A percentile compares a stretch with the other conserved stretches of the same genome.
Evolutionary conservation across 2,888 invertebrate genomes (phyloP).

Genomic region (Sepioteuthis lessoniana): DNA sequence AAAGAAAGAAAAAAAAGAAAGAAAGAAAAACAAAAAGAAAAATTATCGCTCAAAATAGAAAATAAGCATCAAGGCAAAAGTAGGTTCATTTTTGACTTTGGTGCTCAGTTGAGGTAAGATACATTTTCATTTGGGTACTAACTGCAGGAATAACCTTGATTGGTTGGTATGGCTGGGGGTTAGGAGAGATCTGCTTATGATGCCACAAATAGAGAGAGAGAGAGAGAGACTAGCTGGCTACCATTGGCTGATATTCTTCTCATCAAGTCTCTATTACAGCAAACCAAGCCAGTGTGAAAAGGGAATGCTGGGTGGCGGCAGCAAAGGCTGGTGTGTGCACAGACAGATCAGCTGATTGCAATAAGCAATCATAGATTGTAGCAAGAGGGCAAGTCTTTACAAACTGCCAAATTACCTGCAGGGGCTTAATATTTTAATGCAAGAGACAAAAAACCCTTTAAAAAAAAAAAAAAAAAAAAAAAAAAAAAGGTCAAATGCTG

Average conservation of each 20-base stretch:
- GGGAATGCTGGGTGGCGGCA: not conserved
- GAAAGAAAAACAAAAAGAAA: not conserved
- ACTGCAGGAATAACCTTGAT: constrained; percentile 9
- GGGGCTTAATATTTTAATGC: no score
- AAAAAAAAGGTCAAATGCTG: no score
- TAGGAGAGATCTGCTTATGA: not conserved
- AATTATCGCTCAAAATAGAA: not conserved
- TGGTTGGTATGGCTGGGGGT: not conserved
- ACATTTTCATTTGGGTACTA: not conserved
- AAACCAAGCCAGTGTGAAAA: not conserved
- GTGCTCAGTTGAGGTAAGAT: not conserved
- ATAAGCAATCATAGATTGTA: not conserved
- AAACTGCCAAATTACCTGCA: no score
- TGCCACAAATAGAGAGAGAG: constrained; percentile 4
- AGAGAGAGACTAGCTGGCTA: not conserved
- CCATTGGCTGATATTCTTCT: not conserved
- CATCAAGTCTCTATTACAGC: not conserved
- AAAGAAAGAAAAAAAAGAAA: no score
- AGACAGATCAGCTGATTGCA: constrained; percentile 33
- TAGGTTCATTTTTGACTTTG: not conserved
- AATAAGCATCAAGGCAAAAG: not conserved
- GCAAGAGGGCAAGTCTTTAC: not conserved
- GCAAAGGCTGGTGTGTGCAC: not conserved
- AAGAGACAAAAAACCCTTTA: no score
- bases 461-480: no score